Conservation (phyloP, 2,113 vertebrate species). For the Rostratula benghalensis region DNA sequence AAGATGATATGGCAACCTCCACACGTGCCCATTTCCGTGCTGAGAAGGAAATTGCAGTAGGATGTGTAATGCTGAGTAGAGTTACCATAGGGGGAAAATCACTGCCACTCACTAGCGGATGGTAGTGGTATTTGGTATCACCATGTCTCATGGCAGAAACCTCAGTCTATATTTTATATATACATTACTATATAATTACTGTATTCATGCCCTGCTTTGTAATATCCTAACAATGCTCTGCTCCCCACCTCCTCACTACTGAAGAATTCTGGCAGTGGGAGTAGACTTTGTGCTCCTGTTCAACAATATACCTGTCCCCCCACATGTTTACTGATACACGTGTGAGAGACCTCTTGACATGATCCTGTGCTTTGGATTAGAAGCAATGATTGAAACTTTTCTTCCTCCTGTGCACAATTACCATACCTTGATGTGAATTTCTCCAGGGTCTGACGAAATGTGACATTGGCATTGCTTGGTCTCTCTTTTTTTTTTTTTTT, state of each 20-base stretch:
- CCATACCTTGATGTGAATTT: not conserved
- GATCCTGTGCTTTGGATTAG: not conserved
- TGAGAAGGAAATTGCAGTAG: not conserved
- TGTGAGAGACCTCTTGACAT: too few relatives aligned
- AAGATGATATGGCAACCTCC: not conserved
- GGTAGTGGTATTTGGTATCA: not conserved
- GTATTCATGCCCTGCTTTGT: not conserved
- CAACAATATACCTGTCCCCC: fast-evolving
- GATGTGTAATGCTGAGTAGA: not conserved
- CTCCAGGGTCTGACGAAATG: not conserved
- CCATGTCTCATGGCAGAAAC: not conserved
- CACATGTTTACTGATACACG: too few relatives aligned
- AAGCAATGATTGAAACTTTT: not conserved
- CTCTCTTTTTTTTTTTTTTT: too few relatives aligned
- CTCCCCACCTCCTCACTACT: not conserved
- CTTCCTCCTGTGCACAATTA: not conserved
- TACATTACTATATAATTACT: not conserved
- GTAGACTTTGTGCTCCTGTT: fast-evolving
- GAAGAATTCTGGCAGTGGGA: not conserved
- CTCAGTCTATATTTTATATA: not conserved
- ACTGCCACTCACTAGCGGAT: not conserved
- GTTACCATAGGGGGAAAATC: not conserved
- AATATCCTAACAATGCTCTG: not conserved
- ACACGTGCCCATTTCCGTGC: not conserved
- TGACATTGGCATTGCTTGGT: not conserved